Percentiles rank a stretch among this genome's conserved stretches.
Conservation (phyloP, 2,797 vertebrate species). For the Vultur gryphus region DNA sequence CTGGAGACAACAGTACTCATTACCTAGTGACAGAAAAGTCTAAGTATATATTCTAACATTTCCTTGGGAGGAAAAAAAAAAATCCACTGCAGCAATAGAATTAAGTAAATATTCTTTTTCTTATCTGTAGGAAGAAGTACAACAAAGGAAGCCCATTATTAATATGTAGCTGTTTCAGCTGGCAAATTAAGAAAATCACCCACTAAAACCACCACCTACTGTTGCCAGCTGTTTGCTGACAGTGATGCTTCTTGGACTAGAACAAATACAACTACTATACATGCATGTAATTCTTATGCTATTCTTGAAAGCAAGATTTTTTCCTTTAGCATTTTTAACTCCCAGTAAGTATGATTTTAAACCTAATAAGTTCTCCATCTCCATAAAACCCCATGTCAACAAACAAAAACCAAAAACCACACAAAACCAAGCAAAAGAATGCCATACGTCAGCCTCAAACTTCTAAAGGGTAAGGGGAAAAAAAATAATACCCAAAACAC, state of each 20-base stretch:
- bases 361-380: fast-evolving
- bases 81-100: background rate
- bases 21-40: background rate
- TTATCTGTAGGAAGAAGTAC: background rate
- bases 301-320: background rate
- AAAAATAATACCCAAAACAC: background rate
- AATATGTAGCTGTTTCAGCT: background rate
- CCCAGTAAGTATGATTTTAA: background rate
- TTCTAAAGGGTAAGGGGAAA: background rate
- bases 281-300: fast-evolving
- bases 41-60: background rate
- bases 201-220: background rate
- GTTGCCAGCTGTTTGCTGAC: background rate
- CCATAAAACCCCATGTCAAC: background rate
- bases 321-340: background rate
- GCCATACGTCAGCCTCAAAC: background rate
- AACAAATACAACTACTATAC: background rate
- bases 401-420: background rate
- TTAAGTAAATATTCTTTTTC: background rate
- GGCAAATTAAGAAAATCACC: background rate
- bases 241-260: background rate
- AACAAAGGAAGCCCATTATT: background rate
- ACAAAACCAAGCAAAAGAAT: background rate
- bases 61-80: background rate
- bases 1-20: background rate